These are phyloP conservation scores for Leptopilina syphax DNA, from an alignment of 2,888 invertebrate genomes.

Conservation along the genomic window DNA sequence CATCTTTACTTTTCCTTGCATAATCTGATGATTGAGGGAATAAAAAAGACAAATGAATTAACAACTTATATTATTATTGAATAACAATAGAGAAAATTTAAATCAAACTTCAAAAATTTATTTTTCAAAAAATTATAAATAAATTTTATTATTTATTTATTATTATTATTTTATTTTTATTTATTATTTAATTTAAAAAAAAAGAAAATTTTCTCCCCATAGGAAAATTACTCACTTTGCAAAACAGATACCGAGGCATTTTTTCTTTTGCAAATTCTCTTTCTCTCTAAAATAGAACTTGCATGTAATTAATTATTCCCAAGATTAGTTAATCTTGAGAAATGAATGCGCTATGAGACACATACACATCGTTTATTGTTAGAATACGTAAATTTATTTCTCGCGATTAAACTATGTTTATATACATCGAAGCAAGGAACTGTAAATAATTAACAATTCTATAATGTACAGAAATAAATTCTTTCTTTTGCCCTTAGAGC, in stretches of 20 bases:
- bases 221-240: too few relatives aligned
- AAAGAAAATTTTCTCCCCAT: too few relatives aligned
- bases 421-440: constrained; percentile 28
- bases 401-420: constrained; percentile 14
- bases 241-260: too few relatives aligned
- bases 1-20: constrained; percentile 11
- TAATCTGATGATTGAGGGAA: neutral
- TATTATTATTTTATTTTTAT: too few relatives aligned
- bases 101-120: too few relatives aligned
- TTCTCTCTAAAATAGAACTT: too few relatives aligned
- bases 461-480: neutral
- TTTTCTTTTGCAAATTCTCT: too few relatives aligned
- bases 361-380: neutral
- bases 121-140: too few relatives aligned
- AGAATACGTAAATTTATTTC: constrained; percentile 21
- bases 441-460: neutral
- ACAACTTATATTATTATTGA: neutral
- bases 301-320: neutral
- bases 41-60: neutral
- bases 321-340: constrained; percentile 3
- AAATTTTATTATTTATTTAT: too few relatives aligned
- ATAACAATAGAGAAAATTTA: too few relatives aligned
- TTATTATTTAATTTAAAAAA: too few relatives aligned
- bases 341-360: neutral
- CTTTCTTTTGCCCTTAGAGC: neutral